Conservation (phyloP, 2,888 invertebrate genomes). For the Erpobdella octoculata region DNA sequence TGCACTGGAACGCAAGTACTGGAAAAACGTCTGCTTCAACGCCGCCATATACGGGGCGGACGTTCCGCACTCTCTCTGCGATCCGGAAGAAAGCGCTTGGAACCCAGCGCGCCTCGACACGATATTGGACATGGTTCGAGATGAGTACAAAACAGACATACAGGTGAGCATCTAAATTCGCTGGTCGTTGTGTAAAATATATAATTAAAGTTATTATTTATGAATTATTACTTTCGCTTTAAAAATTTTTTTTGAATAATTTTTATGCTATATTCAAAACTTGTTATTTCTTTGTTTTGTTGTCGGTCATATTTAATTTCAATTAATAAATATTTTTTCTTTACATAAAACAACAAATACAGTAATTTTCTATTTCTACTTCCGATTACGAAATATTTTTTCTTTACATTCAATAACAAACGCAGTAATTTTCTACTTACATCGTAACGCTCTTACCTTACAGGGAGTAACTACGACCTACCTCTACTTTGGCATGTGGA, state of each 20-base stretch:
- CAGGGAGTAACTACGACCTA: constrained; percentile 85
- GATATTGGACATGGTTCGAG: constrained; percentile 30
- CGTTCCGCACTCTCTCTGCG: constrained; percentile 66
- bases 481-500: constrained; percentile 99
- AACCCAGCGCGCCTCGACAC: constrained; percentile 33
- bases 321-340: too few species aligned
- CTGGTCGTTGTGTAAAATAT: neutral
- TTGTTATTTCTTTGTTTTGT: neutral
- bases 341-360: too few species aligned
- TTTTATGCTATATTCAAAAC: too few species aligned
- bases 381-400: too few species aligned
- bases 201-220: neutral
- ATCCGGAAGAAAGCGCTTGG: constrained; percentile 33
- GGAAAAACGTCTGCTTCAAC: constrained; percentile 93
- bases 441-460: too few species aligned
- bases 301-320: neutral
- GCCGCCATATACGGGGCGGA: constrained; percentile 98
- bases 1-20: constrained; percentile 70
- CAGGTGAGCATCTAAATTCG: constrained; percentile 39
- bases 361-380: too few species aligned
- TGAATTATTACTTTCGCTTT: neutral
- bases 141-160: constrained; percentile 56
- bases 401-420: too few species aligned
- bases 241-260: neutral
- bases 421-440: neutral